Evolutionary conservation across 2,888 invertebrate genomes (phyloP).

Genomic region (Tineola bisselliella): DNA sequence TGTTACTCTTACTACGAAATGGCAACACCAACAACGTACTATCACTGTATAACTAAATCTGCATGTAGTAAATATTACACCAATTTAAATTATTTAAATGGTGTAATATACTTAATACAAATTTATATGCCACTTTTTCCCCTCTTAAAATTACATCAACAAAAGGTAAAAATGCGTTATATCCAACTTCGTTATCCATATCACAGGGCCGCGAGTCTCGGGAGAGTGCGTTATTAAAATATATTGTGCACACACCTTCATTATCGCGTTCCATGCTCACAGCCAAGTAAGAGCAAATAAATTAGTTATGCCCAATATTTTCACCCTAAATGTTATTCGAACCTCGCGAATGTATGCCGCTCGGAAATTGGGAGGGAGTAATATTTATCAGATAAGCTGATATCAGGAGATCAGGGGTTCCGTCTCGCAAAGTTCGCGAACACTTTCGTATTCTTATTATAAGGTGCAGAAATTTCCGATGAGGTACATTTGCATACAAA

Average conservation of each 20-base stretch:
- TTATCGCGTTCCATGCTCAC: slow-evolving; percentile 31
- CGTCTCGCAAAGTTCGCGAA: slow-evolving; percentile 21
- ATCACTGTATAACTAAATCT: not conserved
- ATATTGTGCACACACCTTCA: slow-evolving; percentile 50
- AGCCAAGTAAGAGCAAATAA: slow-evolving; percentile 43
- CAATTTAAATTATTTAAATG: not conserved
- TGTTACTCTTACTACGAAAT: not conserved
- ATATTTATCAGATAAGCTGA: slow-evolving; percentile 55
- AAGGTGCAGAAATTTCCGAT: slow-evolving; percentile 55
- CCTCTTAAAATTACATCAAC: slow-evolving; percentile 30
- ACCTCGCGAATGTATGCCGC: slow-evolving; percentile 40
- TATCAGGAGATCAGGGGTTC: slow-evolving; percentile 37
- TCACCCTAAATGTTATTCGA: slow-evolving; percentile 58
- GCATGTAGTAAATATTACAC: too few relatives aligned
- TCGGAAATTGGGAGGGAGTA: slow-evolving; percentile 53
- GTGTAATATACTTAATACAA: slow-evolving; percentile 22
- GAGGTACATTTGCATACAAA: slow-evolving; percentile 52
- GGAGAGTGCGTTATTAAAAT: slow-evolving; percentile 62
- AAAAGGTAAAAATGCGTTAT: slow-evolving; percentile 53
- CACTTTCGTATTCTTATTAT: slow-evolving; percentile 51
- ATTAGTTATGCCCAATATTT: slow-evolving; percentile 61
- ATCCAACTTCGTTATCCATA: slow-evolving; percentile 53
- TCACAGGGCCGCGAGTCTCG: slow-evolving; percentile 42
- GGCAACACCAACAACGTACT: not conserved
- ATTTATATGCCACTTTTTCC: slow-evolving; percentile 30